phyloP scores from a whole-genome alignment of 2,113 vertebrate genomes.

The Athene cunicularia region DNA sequence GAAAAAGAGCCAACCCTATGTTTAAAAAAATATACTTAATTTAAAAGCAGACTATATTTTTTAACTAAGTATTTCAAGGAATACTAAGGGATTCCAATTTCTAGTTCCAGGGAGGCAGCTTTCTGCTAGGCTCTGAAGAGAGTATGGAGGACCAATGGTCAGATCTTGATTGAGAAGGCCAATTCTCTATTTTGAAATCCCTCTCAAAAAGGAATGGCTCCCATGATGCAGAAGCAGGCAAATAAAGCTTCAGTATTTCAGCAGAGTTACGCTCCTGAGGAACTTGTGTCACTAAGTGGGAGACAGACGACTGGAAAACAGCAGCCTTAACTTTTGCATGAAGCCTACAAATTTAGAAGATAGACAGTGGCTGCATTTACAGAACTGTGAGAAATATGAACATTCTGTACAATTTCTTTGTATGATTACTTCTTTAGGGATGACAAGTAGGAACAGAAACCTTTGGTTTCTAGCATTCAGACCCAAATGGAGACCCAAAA shows the following conservation, averaged over 20 bases:
- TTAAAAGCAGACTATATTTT: not conserved
- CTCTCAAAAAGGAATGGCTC: not conserved
- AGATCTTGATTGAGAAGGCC: not conserved
- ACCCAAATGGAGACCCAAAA: not conserved
- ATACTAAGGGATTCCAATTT: not conserved
- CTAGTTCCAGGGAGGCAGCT: not conserved
- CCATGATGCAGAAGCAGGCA: not conserved
- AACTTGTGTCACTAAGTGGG: not conserved
- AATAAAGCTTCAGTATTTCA: not conserved
- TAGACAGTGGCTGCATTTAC: not conserved
- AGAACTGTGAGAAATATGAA: not conserved
- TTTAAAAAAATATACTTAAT: not conserved
- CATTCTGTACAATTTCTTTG: not conserved
- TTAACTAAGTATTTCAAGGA: not conserved
- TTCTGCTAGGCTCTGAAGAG: not conserved
- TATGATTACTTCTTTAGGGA: not conserved
- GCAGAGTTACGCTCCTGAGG: not conserved
- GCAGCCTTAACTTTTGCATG: not conserved
- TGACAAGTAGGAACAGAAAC: not conserved
- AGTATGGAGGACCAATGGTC: not conserved
- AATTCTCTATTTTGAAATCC: not conserved
- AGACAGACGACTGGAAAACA: not conserved
- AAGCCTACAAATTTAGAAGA: not conserved
- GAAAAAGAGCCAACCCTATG: not conserved
- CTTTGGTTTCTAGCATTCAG: not conserved